Base-by-base conservation (phyloP, 1,140 invertebrate genomes). In the Sinonovacula constricta region DNA sequence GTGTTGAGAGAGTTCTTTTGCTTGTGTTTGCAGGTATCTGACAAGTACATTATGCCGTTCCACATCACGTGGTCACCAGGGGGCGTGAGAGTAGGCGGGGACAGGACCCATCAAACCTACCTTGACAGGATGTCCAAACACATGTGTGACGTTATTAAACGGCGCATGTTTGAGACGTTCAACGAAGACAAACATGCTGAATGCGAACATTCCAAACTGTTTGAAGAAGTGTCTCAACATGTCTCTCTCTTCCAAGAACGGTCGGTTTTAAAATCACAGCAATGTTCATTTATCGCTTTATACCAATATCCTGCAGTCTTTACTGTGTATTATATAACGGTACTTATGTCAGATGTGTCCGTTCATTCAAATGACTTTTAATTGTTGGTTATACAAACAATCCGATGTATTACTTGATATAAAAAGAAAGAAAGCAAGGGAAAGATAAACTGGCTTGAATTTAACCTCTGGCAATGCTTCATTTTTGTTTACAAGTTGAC, bases 41-140 rank as follows among this genome's bases (percentile, higher is more conserved):
- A 94, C 65, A 93, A 93, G 75, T 93, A 94, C 85, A 93, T 94
- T 15, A 91, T 94, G 76, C 92, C 94, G 81, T 94, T 94, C 28
- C 92, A 94, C 75, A 91, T 93, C 22, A 92, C 92, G 70, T 94
- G 93, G 91, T 88, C 90, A n/a, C 90, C 92, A 65, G 91, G 91
- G 31, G 93, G 93, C 2, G 80, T 94, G 31, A 89, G 91, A 74
- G 80, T 90, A 3, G 86, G 90, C 33, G 87, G 90, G 1, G 69
- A 84, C 36, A 91, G 93, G 45, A 93, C 93, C 78, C 94, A 95
- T 87, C 91, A 92, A 69, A 91, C 93, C 36, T 94, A 94, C 84
- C 88, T 94, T 39, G 91, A 93, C 34, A 92, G 94, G 56, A 90
- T 95, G 30, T 91, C 90, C 28, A 86, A 86, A 62, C 78, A 84